Evolutionary conservation across 1,140 invertebrate genomes (phyloP).

Genomic region (Hypothenemus hampei): DNA sequence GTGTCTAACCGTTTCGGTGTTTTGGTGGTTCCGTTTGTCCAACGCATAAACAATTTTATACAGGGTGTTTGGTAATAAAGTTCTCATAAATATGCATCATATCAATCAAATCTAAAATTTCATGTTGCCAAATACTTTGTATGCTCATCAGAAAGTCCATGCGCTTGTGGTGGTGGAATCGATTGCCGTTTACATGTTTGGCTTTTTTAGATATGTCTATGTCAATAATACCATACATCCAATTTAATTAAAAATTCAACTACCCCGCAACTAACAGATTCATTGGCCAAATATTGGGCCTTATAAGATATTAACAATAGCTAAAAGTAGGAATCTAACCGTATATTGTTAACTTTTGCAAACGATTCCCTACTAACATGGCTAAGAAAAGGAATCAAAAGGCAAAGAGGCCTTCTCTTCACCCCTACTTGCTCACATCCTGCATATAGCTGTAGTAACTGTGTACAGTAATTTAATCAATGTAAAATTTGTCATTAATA

Average conservation of each 20-base stretch:
- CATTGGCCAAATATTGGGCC: no score
- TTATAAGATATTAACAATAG: no score
- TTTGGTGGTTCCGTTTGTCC: no score
- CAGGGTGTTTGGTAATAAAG: constrained; percentile 29
- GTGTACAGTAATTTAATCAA: not conserved
- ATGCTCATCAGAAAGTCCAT: no score
- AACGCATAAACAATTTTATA: no score
- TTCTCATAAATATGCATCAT: not conserved
- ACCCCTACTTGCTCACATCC: constrained; percentile 11
- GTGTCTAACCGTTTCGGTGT: no score
- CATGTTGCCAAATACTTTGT: no score
- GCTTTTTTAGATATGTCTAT: constrained; percentile 22
- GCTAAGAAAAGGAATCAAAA: constrained; percentile 7
- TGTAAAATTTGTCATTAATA: not conserved
- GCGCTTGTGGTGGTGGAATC: constrained; percentile 21
- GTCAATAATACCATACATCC: no score
- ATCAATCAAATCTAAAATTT: not conserved
- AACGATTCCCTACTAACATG: constrained; percentile 21
- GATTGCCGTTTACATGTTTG: constrained; percentile 23
- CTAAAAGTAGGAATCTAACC: not conserved
- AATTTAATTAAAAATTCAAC: no score
- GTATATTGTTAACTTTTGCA: not conserved
- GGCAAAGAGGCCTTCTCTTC: not conserved
- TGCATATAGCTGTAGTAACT: not conserved
- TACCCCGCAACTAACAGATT: no score